A percentile compares a stretch with the other conserved stretches of the same genome.
These are phyloP conservation scores for Ptychobarbus kaznakovi DNA, from an alignment of 2,797 vertebrate genomes.

Conservation along the genomic window DNA sequence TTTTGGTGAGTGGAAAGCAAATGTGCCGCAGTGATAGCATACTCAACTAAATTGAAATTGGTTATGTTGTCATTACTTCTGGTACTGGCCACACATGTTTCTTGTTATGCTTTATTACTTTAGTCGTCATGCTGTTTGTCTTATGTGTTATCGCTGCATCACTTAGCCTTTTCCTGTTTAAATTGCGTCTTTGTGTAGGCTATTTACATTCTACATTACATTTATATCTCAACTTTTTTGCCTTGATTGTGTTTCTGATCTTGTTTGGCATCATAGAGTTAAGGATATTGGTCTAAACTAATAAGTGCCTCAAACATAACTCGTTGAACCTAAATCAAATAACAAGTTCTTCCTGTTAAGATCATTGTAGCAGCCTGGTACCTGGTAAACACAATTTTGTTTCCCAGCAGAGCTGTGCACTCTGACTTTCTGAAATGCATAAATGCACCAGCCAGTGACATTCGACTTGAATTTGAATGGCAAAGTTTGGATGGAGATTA, in stretches of 20 bases:
- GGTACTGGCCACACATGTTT: constrained; percentile 34
- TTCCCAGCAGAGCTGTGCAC: background rate
- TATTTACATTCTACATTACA: constrained; percentile 4
- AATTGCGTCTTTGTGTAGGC: constrained; percentile 16
- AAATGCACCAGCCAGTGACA: background rate
- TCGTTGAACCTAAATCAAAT: background rate
- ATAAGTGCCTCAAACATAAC: background rate
- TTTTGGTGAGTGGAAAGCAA: constrained; percentile 1
- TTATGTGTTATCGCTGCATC: constrained; percentile 20
- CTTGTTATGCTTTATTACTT: constrained; percentile 32
- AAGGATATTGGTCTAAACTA: background rate
- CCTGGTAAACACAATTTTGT: background rate
- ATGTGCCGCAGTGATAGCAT: background rate
- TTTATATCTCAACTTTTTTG: background rate
- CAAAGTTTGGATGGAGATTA: background rate
- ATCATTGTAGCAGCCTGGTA: background rate
- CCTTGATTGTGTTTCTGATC: background rate
- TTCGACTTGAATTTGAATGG: background rate
- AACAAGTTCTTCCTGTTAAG: background rate
- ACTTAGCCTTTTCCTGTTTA: constrained; percentile 11
- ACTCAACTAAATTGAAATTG: background rate
- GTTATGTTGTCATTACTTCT: constrained; percentile 22
- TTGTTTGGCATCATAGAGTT: background rate
- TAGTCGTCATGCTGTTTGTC: constrained; percentile 5
- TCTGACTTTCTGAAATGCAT: background rate